Conservation (phyloP, 2,888 invertebrate species). For the Pandemis cinnamomeana region DNA sequence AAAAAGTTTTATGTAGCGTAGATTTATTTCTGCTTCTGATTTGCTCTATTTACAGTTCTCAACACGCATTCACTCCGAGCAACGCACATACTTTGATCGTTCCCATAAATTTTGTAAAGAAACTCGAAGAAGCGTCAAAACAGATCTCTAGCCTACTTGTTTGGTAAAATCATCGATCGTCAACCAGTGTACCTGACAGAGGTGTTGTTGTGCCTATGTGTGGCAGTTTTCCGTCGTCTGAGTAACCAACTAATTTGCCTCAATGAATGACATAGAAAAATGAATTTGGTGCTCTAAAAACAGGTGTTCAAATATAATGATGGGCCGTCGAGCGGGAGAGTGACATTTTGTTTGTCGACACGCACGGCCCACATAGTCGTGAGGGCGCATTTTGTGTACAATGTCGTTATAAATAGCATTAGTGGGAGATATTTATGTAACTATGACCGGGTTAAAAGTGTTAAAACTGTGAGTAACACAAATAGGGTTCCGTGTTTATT, state of each 20-base stretch:
- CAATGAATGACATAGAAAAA: neutral
- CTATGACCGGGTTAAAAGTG: conserved; percentile 75
- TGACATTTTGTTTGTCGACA: conserved; percentile 50
- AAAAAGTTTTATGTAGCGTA: neutral
- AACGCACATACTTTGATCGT: neutral
- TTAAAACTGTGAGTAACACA: conserved; percentile 66
- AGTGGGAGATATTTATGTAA: conserved; percentile 78
- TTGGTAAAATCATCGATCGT: too few relatives aligned
- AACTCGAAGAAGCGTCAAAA: too few relatives aligned
- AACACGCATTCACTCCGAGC: neutral
- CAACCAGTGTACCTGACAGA: too few relatives aligned
- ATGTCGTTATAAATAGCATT: conserved; percentile 74
- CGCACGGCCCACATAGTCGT: conserved; percentile 59
- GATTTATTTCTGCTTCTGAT: too few relatives aligned
- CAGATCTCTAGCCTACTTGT: too few relatives aligned
- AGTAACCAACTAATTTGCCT: neutral
- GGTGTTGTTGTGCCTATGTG: neutral
- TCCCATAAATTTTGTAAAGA: neutral
- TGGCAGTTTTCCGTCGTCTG: neutral
- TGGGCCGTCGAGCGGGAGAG: conserved; percentile 43
- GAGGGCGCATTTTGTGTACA: conserved; percentile 68
- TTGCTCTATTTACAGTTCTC: neutral
- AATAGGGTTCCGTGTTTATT: conserved; percentile 61
- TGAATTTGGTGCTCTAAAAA: neutral
- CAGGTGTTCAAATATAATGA: conserved; percentile 37